Base-by-base conservation (phyloP, 2,113 vertebrate species). In the Callipepla squamata region DNA sequence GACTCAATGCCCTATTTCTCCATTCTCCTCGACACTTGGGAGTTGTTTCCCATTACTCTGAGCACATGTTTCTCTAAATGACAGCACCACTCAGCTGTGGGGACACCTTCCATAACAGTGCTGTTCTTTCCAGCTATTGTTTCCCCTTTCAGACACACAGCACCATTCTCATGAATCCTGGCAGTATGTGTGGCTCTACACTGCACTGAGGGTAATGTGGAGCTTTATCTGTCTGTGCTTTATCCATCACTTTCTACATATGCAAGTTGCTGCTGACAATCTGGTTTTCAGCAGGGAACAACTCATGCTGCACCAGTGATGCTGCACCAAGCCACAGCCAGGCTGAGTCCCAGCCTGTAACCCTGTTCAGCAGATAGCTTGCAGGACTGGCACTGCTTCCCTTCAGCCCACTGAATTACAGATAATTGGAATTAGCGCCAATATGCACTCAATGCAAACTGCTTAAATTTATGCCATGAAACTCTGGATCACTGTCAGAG, bases 401-500 rank as follows among this genome's bases (percentile, higher is more conserved):
- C 38, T 85, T 68, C 82, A 85, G 65, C 70, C 57, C 65, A 36
- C 40, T 42, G 69, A 85, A 78, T 80, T 74, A 77, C 69, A 92
- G 65, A 86, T 68, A 92, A 86, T 72, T 78, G 51, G 76, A 83
- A 92, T 95, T 90, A 96, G 73, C 23, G 6, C 55, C 57, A 92
- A 88, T 80, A 86, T 65, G 38, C 17, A n/a, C 22, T 90, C 63
- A n/a, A 38, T 82, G 38, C 68, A 91, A 88, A 96, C 68, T 63
- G 44, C 61, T 90, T 75, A 78, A 88, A 81, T 92, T 85, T 86
- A 75, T 93, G 51, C 88, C 61, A 65, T 40, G 32, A 68, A 95
- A 78, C 57, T 90, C 57, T 67, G 69, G 82, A 92, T 88, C 34
- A 20, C 47, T 90, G 83, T 92, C 95, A 93, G 30, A 93, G 38